Evolutionary conservation across 1,140 invertebrate species (phyloP).

Genomic region (Aphis craccivora): DNA sequence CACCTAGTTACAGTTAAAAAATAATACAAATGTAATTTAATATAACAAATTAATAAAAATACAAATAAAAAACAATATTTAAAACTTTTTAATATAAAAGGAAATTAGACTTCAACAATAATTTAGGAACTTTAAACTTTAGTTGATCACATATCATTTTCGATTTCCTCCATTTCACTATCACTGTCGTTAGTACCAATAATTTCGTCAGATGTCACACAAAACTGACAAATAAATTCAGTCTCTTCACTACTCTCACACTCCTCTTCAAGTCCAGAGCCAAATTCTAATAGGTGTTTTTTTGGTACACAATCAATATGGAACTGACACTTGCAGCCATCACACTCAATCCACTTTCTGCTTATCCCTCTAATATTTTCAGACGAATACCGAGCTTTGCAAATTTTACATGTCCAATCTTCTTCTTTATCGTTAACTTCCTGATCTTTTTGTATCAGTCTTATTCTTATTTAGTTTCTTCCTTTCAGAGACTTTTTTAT

Average conservation of each 20-base stretch:
- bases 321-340: background rate
- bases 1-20: no score
- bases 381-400: background rate
- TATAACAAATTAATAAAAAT: no score
- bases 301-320: background rate
- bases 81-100: no score
- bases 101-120: no score
- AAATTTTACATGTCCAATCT: constrained; percentile 11
- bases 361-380: background rate
- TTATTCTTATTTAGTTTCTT: background rate
- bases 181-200: background rate
- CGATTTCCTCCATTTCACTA: background rate
- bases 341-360: constrained; percentile 15
- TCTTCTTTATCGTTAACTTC: background rate
- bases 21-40: no score
- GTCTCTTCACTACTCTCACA: background rate
- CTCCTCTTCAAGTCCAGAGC: background rate
- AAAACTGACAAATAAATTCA: background rate
- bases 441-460: background rate
- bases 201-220: background rate
- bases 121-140: no score
- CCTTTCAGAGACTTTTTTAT: background rate
- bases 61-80: no score
- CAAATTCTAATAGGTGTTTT: background rate
- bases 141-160: no score